Conservation (phyloP, 2,797 vertebrate species). For the Poeciliopsis infans region DNA sequence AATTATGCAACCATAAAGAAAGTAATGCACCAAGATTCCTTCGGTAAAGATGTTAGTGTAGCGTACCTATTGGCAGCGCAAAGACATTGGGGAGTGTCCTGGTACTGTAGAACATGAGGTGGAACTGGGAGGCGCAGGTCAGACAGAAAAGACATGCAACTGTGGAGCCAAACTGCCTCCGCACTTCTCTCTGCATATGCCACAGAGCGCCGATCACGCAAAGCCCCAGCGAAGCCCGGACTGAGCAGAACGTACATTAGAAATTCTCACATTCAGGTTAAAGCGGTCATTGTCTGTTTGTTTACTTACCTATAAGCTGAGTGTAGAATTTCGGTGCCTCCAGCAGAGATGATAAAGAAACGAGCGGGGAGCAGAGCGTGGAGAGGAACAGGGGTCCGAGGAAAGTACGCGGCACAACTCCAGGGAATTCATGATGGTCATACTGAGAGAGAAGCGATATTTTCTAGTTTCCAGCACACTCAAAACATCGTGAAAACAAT, state of each 20-base stretch:
- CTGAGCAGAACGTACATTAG: constrained; percentile 67
- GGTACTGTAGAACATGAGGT: constrained; percentile 97
- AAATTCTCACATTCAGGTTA: background rate
- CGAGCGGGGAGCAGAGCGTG: constrained; percentile 82
- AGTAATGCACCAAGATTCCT: background rate
- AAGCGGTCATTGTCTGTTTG: background rate
- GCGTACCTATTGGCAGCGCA: constrained; percentile 89
- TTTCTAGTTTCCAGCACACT: background rate
- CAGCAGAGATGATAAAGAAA: constrained; percentile 81
- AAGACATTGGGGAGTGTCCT: constrained; percentile 94
- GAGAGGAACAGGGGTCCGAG: constrained; percentile 90
- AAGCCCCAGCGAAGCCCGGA: constrained; percentile 87
- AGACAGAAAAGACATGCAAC: constrained; percentile 89
- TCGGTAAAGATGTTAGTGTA: too few species aligned
- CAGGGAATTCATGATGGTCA: constrained; percentile 95
- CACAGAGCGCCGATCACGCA: constrained; percentile 87
- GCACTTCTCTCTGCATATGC: constrained; percentile 88
- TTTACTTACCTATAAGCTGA: constrained; percentile 85
- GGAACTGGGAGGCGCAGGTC: constrained; percentile 91
- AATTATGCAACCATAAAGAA: background rate
- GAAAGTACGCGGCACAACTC: constrained; percentile 95
- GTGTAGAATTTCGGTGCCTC: constrained; percentile 88
- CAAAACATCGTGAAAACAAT: background rate
- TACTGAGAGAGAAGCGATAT: constrained; percentile 80
- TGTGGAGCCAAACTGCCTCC: constrained; percentile 89